Evolutionary conservation across 2,888 invertebrate species (phyloP), one percentile per base, ranked within the genome.

Genomic region (Choreutis nemorana): DNA sequence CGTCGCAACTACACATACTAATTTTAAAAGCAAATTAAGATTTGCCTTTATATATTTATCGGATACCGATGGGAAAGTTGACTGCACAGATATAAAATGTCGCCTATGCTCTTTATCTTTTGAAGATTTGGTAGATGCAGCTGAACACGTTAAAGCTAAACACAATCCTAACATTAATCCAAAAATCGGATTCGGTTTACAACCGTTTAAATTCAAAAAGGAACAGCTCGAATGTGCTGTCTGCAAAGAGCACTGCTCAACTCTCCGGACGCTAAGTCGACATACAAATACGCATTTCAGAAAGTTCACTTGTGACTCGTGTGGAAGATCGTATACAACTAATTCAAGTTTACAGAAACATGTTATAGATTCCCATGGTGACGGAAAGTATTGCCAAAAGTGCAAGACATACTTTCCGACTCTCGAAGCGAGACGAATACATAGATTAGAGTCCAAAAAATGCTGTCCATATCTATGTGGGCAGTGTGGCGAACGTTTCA

Each of bases 281-380:
- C 59, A 59, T 24, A 50, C 48, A n/a, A 44, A 50, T 12, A 41
- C 41, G 2, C 59, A 59, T 35, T 57, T 45, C 27, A 27, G 36
- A 1, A 50, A 45, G 15, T 50, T 35, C 20, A 54, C 52, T 1
- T 59, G 59, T 28, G 52, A 55, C 16, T 37, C 40, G 3, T 59
- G 59, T 22, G 56, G 55, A 0, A 54, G 50, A 14, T 45, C 50
- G 1, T 56, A 47, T 30, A 37, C 48, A 1, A 44, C 49, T 2
- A 8, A 8, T 7, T 6, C 6, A 7, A 18, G 6, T 8, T 8
- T 18, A 9, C 39, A 44, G 31, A 35, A 39, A 0, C 55, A 54
- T 20, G 35, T 45, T 10, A 37, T 21, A 10, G 31, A 31, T 6
- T 35, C 37, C 2, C 51, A 51, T 26, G 14, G 28, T 30, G 6